Conservation (phyloP, 2,797 vertebrate species). For the Sus cebifrons region DNA sequence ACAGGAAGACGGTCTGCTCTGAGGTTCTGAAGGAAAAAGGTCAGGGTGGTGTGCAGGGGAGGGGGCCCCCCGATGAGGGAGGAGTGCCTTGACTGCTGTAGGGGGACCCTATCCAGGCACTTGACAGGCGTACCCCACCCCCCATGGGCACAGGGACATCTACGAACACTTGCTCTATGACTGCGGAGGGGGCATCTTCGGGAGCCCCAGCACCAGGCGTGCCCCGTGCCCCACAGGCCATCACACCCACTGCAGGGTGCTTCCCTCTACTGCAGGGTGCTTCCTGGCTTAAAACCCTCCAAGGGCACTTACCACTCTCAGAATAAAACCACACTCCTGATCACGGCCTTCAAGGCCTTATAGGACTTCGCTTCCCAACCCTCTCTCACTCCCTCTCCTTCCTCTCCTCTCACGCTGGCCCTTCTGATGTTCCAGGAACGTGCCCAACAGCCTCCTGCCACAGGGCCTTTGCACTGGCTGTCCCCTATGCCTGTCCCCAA, state of each 20-base stretch:
- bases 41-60: accelerated
- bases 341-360: background rate
- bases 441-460: background rate
- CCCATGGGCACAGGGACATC: background rate
- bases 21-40: background rate
- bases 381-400: background rate
- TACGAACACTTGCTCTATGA: accelerated
- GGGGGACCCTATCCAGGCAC: background rate
- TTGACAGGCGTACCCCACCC: background rate
- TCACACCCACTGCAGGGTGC: background rate
- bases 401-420: background rate
- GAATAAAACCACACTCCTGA: background rate
- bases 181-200: accelerated
- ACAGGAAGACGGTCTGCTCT: slow-evolving; percentile 38
- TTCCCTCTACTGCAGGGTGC: background rate
- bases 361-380: background rate
- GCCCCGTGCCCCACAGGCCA: background rate
- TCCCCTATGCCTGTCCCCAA: background rate
- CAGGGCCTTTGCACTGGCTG: background rate
- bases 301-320: background rate
- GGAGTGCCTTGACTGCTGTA: accelerated
- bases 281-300: background rate
- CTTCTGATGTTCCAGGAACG: background rate
- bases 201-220: accelerated
- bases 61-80: background rate